Percentiles rank a stretch among this genome's conserved stretches.
These are phyloP conservation scores for Idaea aversata DNA, from an alignment of 2,888 invertebrate species.

Conservation along the genomic window DNA sequence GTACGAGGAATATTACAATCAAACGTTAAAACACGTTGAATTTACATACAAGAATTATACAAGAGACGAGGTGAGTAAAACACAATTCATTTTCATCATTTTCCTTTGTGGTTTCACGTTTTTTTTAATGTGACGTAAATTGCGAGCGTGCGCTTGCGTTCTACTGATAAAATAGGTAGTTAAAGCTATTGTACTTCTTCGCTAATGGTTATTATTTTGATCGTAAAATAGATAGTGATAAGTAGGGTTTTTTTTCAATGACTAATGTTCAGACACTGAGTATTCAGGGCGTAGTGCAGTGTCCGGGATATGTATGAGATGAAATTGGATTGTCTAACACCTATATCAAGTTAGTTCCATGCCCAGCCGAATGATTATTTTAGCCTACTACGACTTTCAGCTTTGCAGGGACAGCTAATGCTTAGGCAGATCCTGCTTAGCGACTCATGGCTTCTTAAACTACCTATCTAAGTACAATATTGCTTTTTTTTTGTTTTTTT, in stretches of 20 bases:
- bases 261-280: not conserved
- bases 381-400: too few species aligned
- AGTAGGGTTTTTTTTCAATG: not conserved
- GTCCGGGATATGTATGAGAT: too few species aligned
- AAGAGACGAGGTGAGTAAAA: constrained; percentile 68
- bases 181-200: not conserved
- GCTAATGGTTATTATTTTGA: not conserved
- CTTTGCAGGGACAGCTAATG: too few species aligned
- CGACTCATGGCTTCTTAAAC: too few species aligned
- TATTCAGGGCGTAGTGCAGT: too few species aligned
- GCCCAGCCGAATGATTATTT: too few species aligned
- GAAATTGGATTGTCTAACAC: too few species aligned
- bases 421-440: too few species aligned
- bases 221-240: not conserved
- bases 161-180: not conserved
- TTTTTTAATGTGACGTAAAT: constrained; percentile 10
- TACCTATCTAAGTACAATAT: too few species aligned
- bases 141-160: not conserved
- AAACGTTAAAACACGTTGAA: constrained; percentile 83
- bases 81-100: constrained; percentile 1
- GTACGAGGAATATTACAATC: constrained; percentile 87
- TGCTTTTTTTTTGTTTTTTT: too few species aligned
- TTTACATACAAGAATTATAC: constrained; percentile 68
- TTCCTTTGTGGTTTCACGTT: constrained; percentile 26
- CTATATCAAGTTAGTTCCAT: too few species aligned